Evolutionary conservation across 2,888 invertebrate species (phyloP).

Genomic region (Drosophila ustulata): DNA sequence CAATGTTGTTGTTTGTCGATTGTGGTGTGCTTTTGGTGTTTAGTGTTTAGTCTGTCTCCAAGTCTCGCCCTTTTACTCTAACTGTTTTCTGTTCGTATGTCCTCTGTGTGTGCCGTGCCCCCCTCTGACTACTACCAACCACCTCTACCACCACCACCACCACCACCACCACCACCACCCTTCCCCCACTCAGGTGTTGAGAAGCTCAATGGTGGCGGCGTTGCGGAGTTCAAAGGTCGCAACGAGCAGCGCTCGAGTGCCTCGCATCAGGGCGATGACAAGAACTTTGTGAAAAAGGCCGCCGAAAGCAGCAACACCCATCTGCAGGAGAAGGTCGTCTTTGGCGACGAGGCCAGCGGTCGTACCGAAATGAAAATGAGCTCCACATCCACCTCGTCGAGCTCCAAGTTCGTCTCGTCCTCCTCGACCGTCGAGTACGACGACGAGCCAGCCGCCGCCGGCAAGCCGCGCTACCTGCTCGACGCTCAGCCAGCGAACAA

Average conservation of each 20-base stretch:
- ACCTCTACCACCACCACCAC: constrained; percentile 13
- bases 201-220: constrained; percentile 88
- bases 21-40: neutral
- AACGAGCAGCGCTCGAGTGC: constrained; percentile 87
- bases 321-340: constrained; percentile 86
- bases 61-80: constrained; percentile 5
- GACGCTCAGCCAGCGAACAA: constrained; percentile 48
- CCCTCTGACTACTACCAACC: constrained; percentile 61
- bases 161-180: constrained; percentile 23
- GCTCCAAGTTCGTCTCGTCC: constrained; percentile 80
- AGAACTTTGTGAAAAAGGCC: constrained; percentile 86
- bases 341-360: constrained; percentile 86
- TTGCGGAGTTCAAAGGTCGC: constrained; percentile 88
- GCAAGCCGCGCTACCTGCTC: constrained; percentile 65
- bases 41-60: constrained; percentile 1
- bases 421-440: constrained; percentile 76
- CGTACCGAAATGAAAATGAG: constrained; percentile 84
- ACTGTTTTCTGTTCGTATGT: constrained; percentile 60
- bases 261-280: constrained; percentile 86
- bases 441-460: constrained; percentile 46
- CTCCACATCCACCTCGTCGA: constrained; percentile 82
- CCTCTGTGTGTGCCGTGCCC: constrained; percentile 11
- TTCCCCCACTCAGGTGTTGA: constrained; percentile 86
- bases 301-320: constrained; percentile 85
- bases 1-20: neutral